Conservation (phyloP, 1,140 invertebrate species). For the Papilio helenus region DNA sequence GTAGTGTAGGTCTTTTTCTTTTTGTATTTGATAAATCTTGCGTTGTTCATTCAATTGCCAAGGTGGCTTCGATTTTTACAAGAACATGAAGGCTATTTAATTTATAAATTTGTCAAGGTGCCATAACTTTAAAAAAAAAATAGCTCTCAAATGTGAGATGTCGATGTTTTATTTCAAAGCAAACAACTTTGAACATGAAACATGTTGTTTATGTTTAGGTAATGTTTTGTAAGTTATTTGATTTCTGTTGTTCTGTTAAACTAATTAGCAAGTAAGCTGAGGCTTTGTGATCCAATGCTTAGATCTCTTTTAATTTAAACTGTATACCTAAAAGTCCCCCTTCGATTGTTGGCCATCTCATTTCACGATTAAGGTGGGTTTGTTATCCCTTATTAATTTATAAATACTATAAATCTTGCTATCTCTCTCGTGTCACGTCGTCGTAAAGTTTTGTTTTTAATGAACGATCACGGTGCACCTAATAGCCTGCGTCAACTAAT, state of each 20-base stretch:
- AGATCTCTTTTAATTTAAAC: background rate
- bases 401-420: background rate
- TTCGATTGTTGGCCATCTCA: too few species aligned
- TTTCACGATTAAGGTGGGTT: background rate
- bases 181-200: background rate
- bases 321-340: background rate
- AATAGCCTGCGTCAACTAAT: background rate
- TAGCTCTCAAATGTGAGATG: background rate
- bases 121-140: background rate
- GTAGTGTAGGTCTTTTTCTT: background rate
- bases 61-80: background rate
- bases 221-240: background rate
- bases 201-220: background rate
- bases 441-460: constrained; percentile 1
- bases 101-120: background rate
- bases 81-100: background rate
- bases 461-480: constrained; percentile 1
- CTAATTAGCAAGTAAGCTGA: background rate
- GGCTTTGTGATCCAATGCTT: background rate
- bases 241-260: background rate
- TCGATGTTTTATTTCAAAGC: background rate
- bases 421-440: background rate
- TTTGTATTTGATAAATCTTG: background rate
- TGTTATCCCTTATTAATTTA: background rate
- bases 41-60: background rate